Conservation (phyloP, 2,797 vertebrate genomes). For the Ctenopoma kingsleyae region DNA sequence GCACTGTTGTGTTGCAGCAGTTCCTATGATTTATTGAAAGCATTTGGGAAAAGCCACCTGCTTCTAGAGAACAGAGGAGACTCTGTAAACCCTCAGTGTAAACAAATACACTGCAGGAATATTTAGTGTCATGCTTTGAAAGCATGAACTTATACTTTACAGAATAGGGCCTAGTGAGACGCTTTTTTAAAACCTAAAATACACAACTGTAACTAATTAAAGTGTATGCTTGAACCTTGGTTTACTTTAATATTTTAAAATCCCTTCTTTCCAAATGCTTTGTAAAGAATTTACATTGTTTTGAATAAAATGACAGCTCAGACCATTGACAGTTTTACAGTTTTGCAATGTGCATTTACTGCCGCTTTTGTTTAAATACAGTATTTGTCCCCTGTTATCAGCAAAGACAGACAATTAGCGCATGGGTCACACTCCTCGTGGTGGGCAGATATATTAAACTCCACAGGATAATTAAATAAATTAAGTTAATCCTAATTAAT, state of each 20-base stretch:
- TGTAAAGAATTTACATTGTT: not conserved
- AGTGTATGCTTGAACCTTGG: not conserved
- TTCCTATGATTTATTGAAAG: constrained; percentile 16
- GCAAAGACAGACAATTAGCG: constrained; percentile 30
- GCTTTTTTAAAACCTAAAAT: constrained; percentile 15
- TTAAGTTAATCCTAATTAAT: constrained; percentile 67
- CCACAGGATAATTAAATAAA: constrained; percentile 61
- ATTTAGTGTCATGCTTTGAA: constrained; percentile 46
- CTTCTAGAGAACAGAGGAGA: constrained; percentile 38
- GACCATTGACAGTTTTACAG: not conserved
- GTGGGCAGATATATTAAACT: constrained; percentile 31
- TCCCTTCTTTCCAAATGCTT: not conserved
- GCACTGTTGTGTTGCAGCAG: not conserved
- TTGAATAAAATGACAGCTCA: constrained; percentile 7
- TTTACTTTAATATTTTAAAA: not conserved
- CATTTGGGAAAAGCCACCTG: constrained; percentile 21
- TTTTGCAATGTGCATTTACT: not conserved
- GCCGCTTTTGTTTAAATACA: constrained; percentile 28
- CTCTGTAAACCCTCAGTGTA: constrained; percentile 59
- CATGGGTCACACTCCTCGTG: constrained; percentile 1
- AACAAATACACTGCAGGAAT: constrained; percentile 50
- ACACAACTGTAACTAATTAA: not conserved
- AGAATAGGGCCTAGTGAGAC: constrained; percentile 16
- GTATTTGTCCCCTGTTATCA: constrained; percentile 29
- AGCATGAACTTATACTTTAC: constrained; percentile 41